A percentile compares a stretch with the other conserved stretches of the same genome.
phyloP scores from a whole-genome alignment of 1,140 invertebrate species.

The Caenorhabditis inopinata region DNA sequence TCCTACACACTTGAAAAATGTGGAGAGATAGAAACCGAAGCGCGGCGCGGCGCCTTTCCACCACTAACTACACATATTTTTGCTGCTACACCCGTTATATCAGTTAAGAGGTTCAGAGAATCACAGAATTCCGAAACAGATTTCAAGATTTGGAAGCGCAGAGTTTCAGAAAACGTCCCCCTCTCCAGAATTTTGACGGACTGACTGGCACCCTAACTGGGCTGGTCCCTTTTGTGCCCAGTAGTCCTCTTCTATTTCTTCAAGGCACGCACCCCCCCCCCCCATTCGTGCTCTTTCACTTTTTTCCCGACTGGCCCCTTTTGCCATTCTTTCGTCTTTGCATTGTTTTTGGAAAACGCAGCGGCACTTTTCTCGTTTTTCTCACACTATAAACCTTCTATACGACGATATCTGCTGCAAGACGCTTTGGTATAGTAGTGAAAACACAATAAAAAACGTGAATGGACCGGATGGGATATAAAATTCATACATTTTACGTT shows the following conservation, averaged over 20 bases:
- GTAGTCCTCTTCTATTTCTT: background rate
- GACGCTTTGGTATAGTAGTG: no score
- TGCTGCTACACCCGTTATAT: background rate
- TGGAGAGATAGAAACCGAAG: background rate
- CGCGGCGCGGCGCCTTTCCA: conserved; percentile 2
- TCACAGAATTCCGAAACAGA: background rate
- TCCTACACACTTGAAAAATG: conserved; percentile 19
- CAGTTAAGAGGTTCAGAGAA: background rate
- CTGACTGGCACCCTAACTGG: no score
- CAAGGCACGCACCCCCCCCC: background rate
- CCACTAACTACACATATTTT: background rate
- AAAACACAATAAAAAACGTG: no score
- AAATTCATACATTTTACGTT: no score
- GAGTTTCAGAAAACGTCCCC: no score
- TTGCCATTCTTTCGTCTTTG: background rate
- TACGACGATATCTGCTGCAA: no score
- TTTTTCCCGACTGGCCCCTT: background rate
- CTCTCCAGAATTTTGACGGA: no score
- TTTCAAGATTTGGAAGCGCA: no score
- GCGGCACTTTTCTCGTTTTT: no score
- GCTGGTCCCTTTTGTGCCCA: background rate
- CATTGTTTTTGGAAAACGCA: background rate
- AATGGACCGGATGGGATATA: no score
- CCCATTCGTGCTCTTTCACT: conserved; percentile 1
- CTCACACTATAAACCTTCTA: no score